Conservation (phyloP, 2,888 invertebrate genomes). For the Lydus trimaculatus region DNA sequence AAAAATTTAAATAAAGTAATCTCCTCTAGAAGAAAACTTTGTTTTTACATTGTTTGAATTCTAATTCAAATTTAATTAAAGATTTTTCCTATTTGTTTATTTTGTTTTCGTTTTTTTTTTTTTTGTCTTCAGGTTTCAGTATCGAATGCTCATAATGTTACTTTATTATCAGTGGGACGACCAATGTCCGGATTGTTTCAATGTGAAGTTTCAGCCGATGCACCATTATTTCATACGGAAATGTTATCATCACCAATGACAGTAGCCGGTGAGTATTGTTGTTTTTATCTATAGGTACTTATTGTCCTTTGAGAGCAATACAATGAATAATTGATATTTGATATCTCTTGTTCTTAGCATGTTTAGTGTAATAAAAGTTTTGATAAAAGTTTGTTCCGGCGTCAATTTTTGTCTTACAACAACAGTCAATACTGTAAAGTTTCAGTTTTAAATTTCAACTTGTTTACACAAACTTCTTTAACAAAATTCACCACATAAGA, state of each 20-base stretch:
- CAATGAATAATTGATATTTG: no score
- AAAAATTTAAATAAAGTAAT: no score
- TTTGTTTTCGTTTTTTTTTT: slow-evolving; percentile 9
- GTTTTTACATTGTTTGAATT: neutral
- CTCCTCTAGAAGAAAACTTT: no score
- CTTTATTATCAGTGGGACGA: slow-evolving; percentile 71
- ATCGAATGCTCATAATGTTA: slow-evolving; percentile 73
- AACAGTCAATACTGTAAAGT: neutral
- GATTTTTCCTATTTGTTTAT: neutral
- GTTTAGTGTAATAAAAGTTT: neutral
- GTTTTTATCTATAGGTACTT: neutral
- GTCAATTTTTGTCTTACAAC: no score
- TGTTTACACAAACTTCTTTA: neutral
- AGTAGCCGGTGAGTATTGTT: slow-evolving; percentile 68
- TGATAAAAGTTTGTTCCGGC: neutral
- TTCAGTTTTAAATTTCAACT: neutral
- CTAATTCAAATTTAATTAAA: neutral
- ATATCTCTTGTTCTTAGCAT: no score
- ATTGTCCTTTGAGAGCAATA: no score
- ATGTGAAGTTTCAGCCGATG: slow-evolving; percentile 78
- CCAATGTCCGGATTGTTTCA: slow-evolving; percentile 73
- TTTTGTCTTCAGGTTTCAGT: slow-evolving; percentile 66
- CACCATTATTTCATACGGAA: slow-evolving; percentile 73
- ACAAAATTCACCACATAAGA: neutral
- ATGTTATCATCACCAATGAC: slow-evolving; percentile 69